These are phyloP conservation scores for Mormyrus hasselquistii DNA, from an alignment of 2,797 vertebrate genomes.

Conservation along the genomic window DNA sequence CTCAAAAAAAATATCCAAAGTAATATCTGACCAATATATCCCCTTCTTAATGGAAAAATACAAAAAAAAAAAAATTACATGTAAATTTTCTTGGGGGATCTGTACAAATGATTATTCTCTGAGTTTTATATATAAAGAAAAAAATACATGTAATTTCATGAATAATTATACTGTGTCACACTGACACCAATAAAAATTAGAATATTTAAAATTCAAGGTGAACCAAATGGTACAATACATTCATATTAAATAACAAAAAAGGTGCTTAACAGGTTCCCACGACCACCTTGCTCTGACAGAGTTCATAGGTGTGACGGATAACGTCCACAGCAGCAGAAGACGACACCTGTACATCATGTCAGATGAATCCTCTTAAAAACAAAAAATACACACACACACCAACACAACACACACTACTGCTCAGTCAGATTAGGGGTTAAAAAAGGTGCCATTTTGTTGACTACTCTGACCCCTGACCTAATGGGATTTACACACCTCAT, in stretches of 20 bases:
- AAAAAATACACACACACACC: not conserved
- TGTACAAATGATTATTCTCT: not conserved
- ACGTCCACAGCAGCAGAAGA: not conserved
- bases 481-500: not conserved
- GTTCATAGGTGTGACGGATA: not conserved
- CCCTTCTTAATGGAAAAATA: not conserved
- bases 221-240: not conserved
- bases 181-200: constrained; percentile 19
- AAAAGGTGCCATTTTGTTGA: not conserved
- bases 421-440: not conserved
- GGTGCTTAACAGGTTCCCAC: not conserved
- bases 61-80: not conserved
- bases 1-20: not conserved
- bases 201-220: not conserved
- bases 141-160: constrained; percentile 5
- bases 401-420: not conserved
- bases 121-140: not conserved
- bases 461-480: not conserved
- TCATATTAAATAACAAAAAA: not conserved
- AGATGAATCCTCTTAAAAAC: not conserved
- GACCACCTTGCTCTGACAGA: not conserved
- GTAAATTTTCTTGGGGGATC: not conserved
- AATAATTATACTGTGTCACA: constrained; percentile 11
- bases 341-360: not conserved
- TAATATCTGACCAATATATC: not conserved